Evolutionary conservation across 1,140 invertebrate genomes (phyloP), one percentile per base, ranked within the genome.

Genomic region (Diplogasteroides magnus): DNA sequence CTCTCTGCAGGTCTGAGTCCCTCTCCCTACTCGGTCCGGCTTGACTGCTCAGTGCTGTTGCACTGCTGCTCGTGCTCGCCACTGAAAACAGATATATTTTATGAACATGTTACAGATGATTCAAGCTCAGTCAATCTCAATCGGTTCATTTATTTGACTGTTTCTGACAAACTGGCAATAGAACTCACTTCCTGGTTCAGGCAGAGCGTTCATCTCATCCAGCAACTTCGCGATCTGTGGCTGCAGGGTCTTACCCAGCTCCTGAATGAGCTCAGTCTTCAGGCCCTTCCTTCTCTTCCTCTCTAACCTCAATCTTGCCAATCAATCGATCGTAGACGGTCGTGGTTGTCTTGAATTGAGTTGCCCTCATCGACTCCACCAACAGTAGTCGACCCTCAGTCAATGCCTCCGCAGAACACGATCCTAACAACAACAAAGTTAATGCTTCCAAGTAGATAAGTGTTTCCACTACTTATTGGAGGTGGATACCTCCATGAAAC

Each of bases 301-400:
- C n/a, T n/a, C 29, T 6, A 11, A 48, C 37, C 37, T 48, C 37
- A 48, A 48, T 48, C 37, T 19, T 48, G 6, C 19, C 19, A 19
- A 68, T 31, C 58, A 68, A 14, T 3, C 63, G 60, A 56, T 68
- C 26, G 67, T 62, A 68, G 28, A 68, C 37, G 19, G 23, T 23
- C 26, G 55, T 29, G 15, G 23, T 68, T 2, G 64, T 31, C 2
- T 14, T 2, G n/a, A 37, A 25, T 6, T 59, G 26, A 19, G 63
- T 37, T 31, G 67, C 67, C 6, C 67, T 2, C n/a, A 61, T 29
- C 14, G 64, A 28, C 29, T 68, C 67, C n/a, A 61, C 64, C 15
- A 68, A 57, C 23, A 68, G 67, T 15, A 67, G 19, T 6, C 67
- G 67, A 19, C 67, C 67, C 27, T 68, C 67, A 26, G 63, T 64